These are phyloP conservation scores for Chascanopsetta lugubris DNA, from an alignment of 2,113 vertebrate genomes.

Conservation along the genomic window DNA sequence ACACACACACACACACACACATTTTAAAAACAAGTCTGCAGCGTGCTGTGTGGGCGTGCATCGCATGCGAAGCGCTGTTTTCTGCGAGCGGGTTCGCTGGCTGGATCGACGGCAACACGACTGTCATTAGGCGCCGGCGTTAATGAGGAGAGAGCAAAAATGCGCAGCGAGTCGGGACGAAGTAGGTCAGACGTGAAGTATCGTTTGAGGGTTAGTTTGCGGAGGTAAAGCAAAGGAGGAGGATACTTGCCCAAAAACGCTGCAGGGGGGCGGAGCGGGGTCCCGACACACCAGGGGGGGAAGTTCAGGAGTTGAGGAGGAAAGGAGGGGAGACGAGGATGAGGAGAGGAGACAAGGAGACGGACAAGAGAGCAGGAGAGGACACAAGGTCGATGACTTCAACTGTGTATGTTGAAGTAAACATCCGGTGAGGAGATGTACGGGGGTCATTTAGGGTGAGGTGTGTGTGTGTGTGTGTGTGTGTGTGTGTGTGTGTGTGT, in stretches of 20 bases:
- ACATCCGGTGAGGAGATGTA: neutral
- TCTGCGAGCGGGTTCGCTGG: slow-evolving; percentile 32
- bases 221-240: slow-evolving; percentile 61
- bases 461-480: neutral
- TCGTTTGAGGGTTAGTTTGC: slow-evolving; percentile 24
- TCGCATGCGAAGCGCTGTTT: slow-evolving; percentile 59
- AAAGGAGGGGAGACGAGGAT: slow-evolving; percentile 23
- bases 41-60: slow-evolving; percentile 34
- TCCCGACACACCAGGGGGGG: slow-evolving; percentile 78
- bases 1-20: slow-evolving; percentile 29
- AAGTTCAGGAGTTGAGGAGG: slow-evolving; percentile 80
- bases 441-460: neutral
- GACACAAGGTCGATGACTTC: slow-evolving; percentile 14
- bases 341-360: slow-evolving; percentile 35
- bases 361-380: slow-evolving; percentile 29
- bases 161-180: neutral
- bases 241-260: slow-evolving; percentile 78
- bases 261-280: too few species aligned
- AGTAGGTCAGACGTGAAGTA: neutral
- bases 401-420: slow-evolving; percentile 4
- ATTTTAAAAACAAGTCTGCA: slow-evolving; percentile 33
- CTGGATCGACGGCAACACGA: slow-evolving; percentile 33
- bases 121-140: slow-evolving; percentile 33
- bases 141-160: slow-evolving; percentile 33
- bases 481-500: neutral